Evolutionary conservation across 2,797 vertebrate genomes (phyloP), one percentile per base, ranked within the genome.

Genomic region (Scolopax bukidnonensis): DNA sequence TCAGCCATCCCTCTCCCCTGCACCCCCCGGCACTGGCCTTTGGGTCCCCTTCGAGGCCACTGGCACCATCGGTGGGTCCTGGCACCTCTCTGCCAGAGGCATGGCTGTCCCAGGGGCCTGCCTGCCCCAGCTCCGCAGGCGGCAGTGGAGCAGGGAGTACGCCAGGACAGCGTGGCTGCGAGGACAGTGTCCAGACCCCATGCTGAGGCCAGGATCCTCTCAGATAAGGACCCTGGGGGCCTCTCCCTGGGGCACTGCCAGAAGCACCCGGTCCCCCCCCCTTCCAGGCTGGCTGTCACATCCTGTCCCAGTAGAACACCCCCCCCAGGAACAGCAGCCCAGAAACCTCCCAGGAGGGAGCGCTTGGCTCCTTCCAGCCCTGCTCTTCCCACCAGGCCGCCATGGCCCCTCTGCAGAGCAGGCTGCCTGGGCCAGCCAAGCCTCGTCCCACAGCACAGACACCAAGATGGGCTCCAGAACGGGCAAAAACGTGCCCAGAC

Each of bases 191-290:
- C 94, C 87, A 92, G 89, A 86, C 40, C 18, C 45, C 64, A n/a
- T 1, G 12, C 69, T 63, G 86, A 41, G 69, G 84, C 61, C 84
- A 76, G 89, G 70, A 81, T 79, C 45, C 84, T 61, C 73, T 48
- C 86, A 92, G 95, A 90, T 53, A 93, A 83, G 54, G 77, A 94
- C 59, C n/a, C 50, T n/a, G n/a, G 23, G 60, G 69, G 83, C 83
- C 92, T 84, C 93, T 78, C 43, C n/a, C 78, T 77, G 83, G 64
- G 85, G 68, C 83, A 77, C 57, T 63, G 80, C 70, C 90, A 87
- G 86, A 77, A 81, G 60, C 65, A 56, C 38, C 57, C 92, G 0
- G 71, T 60, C 11, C 28, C 56, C 48, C 48, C 17, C 24, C 11
- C 21, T 16, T 41, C 60, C 47, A 68, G 82, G 16, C 75, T 45